These are phyloP conservation scores for Maconellicoccus hirsutus DNA, from an alignment of 1,140 invertebrate genomes.

Conservation along the genomic window DNA sequence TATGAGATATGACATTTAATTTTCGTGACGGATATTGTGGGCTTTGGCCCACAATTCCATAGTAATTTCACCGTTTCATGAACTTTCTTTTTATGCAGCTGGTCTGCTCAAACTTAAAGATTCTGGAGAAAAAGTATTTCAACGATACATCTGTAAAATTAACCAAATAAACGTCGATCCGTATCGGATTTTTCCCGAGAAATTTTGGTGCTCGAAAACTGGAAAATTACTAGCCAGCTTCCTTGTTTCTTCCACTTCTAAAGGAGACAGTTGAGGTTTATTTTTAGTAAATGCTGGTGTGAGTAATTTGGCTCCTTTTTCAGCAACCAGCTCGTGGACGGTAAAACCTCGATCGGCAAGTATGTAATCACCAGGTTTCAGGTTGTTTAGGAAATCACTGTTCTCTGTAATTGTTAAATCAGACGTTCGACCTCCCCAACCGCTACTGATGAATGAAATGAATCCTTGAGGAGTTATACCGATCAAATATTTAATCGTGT, in stretches of 20 bases:
- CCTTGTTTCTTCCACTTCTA: constrained; percentile 25
- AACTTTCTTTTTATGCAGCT: too few species aligned
- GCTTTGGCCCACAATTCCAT: too few species aligned
- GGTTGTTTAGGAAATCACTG: neutral
- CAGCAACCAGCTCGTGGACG: neutral
- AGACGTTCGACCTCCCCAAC: neutral
- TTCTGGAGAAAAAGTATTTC: too few species aligned
- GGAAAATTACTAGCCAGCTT: too few species aligned
- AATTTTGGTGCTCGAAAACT: too few species aligned
- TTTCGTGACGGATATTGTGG: too few species aligned
- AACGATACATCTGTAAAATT: too few species aligned
- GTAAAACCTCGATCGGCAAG: neutral
- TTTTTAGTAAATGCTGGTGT: constrained; percentile 12
- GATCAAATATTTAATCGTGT: neutral
- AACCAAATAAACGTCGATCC: too few species aligned
- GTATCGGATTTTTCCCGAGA: too few species aligned
- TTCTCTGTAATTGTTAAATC: neutral
- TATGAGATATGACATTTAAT: too few species aligned
- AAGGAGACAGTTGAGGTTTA: constrained; percentile 24
- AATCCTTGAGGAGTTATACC: neutral
- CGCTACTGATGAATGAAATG: neutral
- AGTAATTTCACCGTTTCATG: too few species aligned
- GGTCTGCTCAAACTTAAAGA: too few species aligned
- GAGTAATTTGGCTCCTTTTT: neutral
- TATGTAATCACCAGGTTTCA: neutral